Evolutionary conservation across 2,797 vertebrate genomes (phyloP).

Genomic region (Cheirogaleus major): DNA sequence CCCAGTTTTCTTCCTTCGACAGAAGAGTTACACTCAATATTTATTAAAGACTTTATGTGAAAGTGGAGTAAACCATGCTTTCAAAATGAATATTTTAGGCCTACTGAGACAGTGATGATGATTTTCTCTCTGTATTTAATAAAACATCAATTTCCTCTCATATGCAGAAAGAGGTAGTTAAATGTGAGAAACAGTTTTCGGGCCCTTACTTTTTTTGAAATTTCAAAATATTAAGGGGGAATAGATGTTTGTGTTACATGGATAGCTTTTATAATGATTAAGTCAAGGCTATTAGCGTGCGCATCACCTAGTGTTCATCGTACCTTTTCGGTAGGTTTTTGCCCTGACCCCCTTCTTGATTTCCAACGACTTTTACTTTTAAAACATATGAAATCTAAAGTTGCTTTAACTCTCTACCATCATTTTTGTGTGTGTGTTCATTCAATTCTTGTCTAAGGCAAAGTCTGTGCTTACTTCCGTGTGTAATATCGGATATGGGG

Average conservation of each 20-base stretch:
- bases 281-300: background rate
- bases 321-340: background rate
- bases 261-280: background rate
- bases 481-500: rapidly evolving
- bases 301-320: background rate
- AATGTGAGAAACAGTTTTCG: background rate
- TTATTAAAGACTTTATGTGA: background rate
- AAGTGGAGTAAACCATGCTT: background rate
- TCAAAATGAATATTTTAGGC: background rate
- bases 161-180: background rate
- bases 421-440: background rate
- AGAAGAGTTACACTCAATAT: background rate
- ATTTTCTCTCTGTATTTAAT: background rate
- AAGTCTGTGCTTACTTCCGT: background rate
- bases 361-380: background rate
- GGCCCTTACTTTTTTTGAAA: background rate
- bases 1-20: background rate
- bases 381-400: rapidly evolving
- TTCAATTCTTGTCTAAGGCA: background rate
- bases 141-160: background rate
- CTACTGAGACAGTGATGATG: background rate
- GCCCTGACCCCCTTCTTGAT: background rate
- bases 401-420: background rate
- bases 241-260: background rate
- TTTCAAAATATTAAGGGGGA: background rate